Evolutionary conservation across 2,797 vertebrate species (phyloP).

Genomic region (Clamator glandarius): DNA sequence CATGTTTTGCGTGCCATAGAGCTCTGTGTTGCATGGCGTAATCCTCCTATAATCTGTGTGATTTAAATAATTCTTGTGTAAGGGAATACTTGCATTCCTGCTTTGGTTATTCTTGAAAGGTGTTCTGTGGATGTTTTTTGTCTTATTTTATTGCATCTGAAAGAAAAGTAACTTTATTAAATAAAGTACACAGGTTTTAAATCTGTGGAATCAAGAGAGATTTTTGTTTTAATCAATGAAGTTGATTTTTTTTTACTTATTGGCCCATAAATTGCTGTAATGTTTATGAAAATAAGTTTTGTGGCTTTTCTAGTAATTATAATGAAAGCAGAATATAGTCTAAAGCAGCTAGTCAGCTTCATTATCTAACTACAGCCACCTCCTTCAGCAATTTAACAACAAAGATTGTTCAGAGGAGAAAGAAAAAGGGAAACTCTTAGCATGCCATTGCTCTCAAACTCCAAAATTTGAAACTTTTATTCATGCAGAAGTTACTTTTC

Average conservation of each 20-base stretch:
- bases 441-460: neutral
- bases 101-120: slow-evolving; percentile 24
- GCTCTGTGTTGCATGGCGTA: neutral
- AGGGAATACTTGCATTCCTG: neutral
- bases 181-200: neutral
- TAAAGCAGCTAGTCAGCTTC: neutral
- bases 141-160: neutral
- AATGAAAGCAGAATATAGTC: neutral
- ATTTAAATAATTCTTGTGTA: slow-evolving; percentile 35
- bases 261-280: neutral
- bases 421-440: neutral
- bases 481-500: neutral
- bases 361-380: neutral
- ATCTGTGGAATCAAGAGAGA: neutral
- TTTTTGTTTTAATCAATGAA: neutral
- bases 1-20: slow-evolving; percentile 18
- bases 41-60: slow-evolving; percentile 52
- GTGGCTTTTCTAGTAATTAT: neutral
- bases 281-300: neutral
- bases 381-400: neutral
- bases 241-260: neutral
- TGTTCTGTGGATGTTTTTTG: neutral
- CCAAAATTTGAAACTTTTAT: neutral
- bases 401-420: neutral
- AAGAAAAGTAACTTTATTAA: neutral